A percentile compares a stretch with the other conserved stretches of the same genome.
phyloP scores from a whole-genome alignment of 1,140 invertebrate species.

The Macrobrachium nipponense region DNA sequence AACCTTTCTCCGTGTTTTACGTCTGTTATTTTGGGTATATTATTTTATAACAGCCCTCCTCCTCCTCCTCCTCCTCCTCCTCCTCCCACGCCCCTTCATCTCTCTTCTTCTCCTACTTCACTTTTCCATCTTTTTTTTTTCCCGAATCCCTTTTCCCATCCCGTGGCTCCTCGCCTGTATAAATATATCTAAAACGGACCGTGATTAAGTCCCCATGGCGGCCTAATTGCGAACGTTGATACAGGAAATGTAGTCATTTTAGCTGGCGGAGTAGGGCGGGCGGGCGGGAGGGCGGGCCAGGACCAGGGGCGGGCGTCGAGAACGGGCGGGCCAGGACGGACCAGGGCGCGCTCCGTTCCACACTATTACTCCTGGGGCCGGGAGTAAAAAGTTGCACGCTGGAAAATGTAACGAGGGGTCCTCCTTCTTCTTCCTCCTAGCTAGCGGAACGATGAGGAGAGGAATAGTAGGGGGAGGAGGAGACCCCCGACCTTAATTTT shows the following conservation, averaged over 20 bases:
- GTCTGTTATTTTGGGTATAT: not conserved
- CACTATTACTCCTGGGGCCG: slow-evolving; percentile 31
- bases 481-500: slow-evolving; percentile 34
- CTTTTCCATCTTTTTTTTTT: not conserved
- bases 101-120: not conserved
- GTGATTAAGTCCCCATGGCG: slow-evolving; percentile 26
- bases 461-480: not conserved
- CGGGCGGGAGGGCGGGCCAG: not conserved
- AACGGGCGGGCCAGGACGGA: not conserved
- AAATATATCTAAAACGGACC: not conserved
- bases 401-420: slow-evolving; percentile 40
- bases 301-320: slow-evolving; percentile 1
- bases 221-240: slow-evolving; percentile 45
- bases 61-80: not conserved
- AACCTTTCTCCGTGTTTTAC: no score
- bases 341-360: slow-evolving; percentile 27
- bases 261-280: not conserved
- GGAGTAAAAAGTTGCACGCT: slow-evolving; percentile 18
- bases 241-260: slow-evolving; percentile 47
- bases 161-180: not conserved
- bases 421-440: no score
- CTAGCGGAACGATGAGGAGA: no score
- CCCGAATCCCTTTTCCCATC: not conserved
- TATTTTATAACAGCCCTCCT: not conserved
- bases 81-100: not conserved